These are phyloP conservation scores for Drosophila macrothrix DNA, from an alignment of 2,888 invertebrate genomes.

Conservation along the genomic window DNA sequence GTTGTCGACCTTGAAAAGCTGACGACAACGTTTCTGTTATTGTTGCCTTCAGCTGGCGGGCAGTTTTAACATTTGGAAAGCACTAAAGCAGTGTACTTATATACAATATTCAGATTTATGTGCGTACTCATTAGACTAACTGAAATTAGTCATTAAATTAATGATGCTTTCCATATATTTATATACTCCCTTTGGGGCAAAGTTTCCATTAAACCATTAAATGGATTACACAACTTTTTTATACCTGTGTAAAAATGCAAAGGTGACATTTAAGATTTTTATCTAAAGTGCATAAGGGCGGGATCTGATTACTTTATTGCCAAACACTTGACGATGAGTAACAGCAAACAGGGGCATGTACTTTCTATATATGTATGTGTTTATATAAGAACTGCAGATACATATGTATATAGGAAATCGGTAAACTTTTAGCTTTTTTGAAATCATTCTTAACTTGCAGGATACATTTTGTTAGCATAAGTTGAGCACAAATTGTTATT, in stretches of 20 bases:
- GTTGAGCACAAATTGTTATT: too few relatives aligned
- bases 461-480: too few relatives aligned
- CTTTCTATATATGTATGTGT: background rate
- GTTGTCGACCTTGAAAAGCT: constrained; percentile 67
- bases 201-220: background rate
- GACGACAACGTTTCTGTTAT: constrained; percentile 34
- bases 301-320: background rate
- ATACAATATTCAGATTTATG: background rate
- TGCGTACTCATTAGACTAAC: background rate
- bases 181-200: background rate
- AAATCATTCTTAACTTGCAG: background rate
- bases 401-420: background rate
- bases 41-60: constrained; percentile 20
- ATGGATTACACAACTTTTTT: background rate
- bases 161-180: background rate
- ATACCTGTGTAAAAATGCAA: background rate
- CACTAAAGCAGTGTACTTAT: constrained; percentile 3
- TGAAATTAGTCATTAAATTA: background rate
- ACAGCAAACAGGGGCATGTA: background rate
- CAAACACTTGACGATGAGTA: background rate
- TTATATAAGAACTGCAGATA: background rate
- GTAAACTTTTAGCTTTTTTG: background rate
- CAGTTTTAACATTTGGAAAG: constrained; percentile 51
- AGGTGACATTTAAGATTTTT: background rate
- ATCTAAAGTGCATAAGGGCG: background rate